Base-by-base conservation (phyloP, 2,797 vertebrate species). In the Sebastes matsubarae region DNA sequence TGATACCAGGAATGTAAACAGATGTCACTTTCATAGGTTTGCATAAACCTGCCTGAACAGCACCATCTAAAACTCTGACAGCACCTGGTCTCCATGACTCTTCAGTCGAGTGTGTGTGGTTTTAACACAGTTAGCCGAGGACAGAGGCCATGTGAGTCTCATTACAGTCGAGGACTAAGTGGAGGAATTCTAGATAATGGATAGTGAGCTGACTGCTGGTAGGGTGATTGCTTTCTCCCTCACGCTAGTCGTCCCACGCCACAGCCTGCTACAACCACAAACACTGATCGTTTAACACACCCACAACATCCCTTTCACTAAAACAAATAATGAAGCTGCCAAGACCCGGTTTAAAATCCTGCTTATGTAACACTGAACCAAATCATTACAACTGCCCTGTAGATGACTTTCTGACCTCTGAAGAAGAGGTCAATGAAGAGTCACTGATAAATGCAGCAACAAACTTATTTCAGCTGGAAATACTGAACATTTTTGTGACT, bases 121-220 rank as follows among this genome's bases (percentile, higher is more conserved):
- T 89, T 92, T 83, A 91, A 94, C 74, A 77, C 82, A 83, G 85
- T 94, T 92, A 94, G 84, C 77, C 29, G 65, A 88, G 73, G 89
- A 85, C 6, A 46, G 64, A 81, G 82, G 79, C 88, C 95, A 96
- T 95, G 94, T 95, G 95, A 96, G 89, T 86, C 89, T 86, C 81
- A 93, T 96, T 94, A 93, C 50, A 67, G 75, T 68, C 68, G 24
- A 76, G 80, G 87, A 90, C 78, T 80, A 68, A 72, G 86, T 66
- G 68, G 55, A 90, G 91, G 91, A 94, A 95, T 95, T 91, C 87
- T 55, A 65, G 50, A 89, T 94, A 93, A 95, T 90, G 76, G 70
- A 70, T 63, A 77, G 75, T 86, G 86, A 83, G 86, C 80, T 85
- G 85, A 79, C 77, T 85, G 75, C 67, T 79, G 63, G 38, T 83